Base-by-base conservation (phyloP, 2,113 vertebrate species). In the Alces alces region DNA sequence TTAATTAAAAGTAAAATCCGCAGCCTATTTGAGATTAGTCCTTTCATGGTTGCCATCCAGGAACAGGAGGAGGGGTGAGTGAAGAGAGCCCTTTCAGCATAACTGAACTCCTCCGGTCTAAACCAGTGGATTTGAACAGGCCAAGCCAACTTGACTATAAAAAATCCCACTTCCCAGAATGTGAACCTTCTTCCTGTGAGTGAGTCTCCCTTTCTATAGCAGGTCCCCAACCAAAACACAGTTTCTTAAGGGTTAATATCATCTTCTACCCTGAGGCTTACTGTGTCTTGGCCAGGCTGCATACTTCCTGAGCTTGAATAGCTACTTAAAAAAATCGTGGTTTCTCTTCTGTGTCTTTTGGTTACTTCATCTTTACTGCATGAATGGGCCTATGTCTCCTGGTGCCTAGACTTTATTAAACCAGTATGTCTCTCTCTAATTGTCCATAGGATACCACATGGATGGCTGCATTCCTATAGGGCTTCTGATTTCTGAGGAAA, bases 1-100 rank as follows among this genome's bases (percentile, higher is more conserved):
- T 98, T 97, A 95, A 96, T 97, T 98, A 92, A 89, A 73, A 88
- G 90, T 92, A 54, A 95, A 88, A 79, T 6, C 36, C 1, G 2
- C 16, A 78, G 43, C 33, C 86, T 90, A 17, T 86, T 64, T 88
- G 73, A 7, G 12, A 61, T 78, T 39, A 43, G 54, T 14, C 5
- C 25, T 92, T 86, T 76, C 73, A 52, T 55, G 83, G 73, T 8
- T 45, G 52, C n/a, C n/a, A 15, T 16, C 47, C 79, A 80, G 73
- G 17, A 92, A 25, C 57, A 54, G 94, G 33, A 84, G 66, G 61
- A 91, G 30, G 50, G 50, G 55, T 2, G 61, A 89, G 47, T 3
- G 7, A 43, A 89, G 30, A 85, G 55, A 86, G 52, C 19, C 28
- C 21, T 55, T 52, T 80, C 28, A 27, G 23, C 45, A 1, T 3